Evolutionary conservation across 2,797 vertebrate genomes (phyloP).

Genomic region (Potorous gilbertii): DNA sequence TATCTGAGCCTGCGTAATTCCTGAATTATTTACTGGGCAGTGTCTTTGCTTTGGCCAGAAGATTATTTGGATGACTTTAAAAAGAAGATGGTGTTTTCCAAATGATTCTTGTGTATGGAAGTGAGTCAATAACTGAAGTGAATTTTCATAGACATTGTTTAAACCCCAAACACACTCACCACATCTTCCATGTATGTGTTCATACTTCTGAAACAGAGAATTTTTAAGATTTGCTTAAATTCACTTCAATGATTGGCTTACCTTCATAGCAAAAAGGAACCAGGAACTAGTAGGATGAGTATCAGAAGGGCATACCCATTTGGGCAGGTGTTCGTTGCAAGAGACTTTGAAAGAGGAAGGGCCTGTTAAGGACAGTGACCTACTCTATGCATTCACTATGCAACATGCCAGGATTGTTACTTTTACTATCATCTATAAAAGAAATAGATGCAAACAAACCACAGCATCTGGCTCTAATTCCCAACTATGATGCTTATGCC

Average conservation of each 20-base stretch:
- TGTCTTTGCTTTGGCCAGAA: neutral
- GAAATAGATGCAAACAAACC: constrained; percentile 71
- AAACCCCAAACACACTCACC: neutral
- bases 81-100: constrained; percentile 29
- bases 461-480: constrained; percentile 70
- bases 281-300: constrained; percentile 24
- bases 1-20: neutral
- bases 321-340: constrained; percentile 61
- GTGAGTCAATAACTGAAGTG: neutral
- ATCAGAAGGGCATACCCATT: neutral
- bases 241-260: neutral
- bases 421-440: constrained; percentile 62
- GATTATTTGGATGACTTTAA: neutral
- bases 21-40: neutral
- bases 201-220: neutral
- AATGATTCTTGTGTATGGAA: constrained; percentile 30
- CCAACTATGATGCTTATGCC: constrained; percentile 48
- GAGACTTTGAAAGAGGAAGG: constrained; percentile 57
- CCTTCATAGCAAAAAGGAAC: constrained; percentile 19
- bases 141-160: neutral
- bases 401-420: constrained; percentile 42
- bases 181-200: neutral
- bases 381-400: constrained; percentile 53
- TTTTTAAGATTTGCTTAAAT: neutral
- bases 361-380: constrained; percentile 14